A percentile compares a stretch with the other conserved stretches of the same genome.
These are phyloP conservation scores for Drosophila meridionalis DNA, from an alignment of 2,888 invertebrate species.

Conservation along the genomic window DNA sequence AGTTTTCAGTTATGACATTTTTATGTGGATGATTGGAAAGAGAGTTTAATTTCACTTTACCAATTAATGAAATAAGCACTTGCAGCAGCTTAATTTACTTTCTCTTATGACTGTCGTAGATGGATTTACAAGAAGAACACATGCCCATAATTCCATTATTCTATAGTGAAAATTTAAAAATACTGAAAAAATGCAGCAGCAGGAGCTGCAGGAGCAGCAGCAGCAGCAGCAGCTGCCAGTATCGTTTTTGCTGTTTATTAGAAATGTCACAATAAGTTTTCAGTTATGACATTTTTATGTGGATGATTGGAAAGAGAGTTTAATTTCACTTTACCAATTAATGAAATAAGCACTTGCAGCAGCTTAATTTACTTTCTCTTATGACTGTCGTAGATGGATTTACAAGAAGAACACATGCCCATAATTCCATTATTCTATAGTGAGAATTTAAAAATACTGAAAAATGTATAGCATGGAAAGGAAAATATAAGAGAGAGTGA, in stretches of 20 bases:
- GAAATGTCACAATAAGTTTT: constrained; percentile 69
- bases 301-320: not conserved
- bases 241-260: constrained; percentile 47
- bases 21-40: constrained; percentile 13
- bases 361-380: constrained; percentile 6
- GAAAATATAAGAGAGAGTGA: not conserved
- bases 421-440: too few relatives aligned
- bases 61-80: constrained; percentile 18
- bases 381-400: too few relatives aligned
- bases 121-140: not conserved
- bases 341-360: constrained; percentile 9
- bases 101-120: not conserved
- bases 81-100: constrained; percentile 12
- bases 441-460: too few relatives aligned
- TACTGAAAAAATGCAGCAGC: too few relatives aligned
- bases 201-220: not conserved
- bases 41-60: not conserved
- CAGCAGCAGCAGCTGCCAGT: constrained; percentile 56
- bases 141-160: not conserved
- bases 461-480: not conserved
- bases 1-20: constrained; percentile 73
- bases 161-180: too few relatives aligned
- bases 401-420: too few relatives aligned
- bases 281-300: constrained; percentile 68
- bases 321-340: constrained; percentile 5